Percentiles rank a stretch among this genome's conserved stretches.
Evolutionary conservation across 2,797 vertebrate genomes (phyloP).

Genomic region (Dallia pectoralis): DNA sequence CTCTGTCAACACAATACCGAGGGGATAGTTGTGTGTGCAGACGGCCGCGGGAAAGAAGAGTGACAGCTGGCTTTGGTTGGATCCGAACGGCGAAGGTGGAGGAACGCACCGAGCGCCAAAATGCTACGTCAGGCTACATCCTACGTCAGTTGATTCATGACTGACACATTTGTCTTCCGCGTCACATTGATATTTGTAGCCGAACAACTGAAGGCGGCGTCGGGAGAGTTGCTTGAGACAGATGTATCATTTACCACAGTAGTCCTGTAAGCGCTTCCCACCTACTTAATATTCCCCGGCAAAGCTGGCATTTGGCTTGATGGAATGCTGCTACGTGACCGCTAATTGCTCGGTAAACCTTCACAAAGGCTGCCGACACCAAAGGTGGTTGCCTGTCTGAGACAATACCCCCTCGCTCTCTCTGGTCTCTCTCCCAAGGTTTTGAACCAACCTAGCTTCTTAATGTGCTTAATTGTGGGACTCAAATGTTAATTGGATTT

Average conservation of each 20-base stretch:
- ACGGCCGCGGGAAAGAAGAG: conserved; percentile 12
- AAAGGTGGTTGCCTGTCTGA: conserved; percentile 51
- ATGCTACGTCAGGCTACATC: conserved; percentile 14
- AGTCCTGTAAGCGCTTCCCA: conserved; percentile 14
- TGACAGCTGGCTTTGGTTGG: conserved; percentile 13
- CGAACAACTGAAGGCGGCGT: neutral
- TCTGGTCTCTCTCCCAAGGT: conserved; percentile 12
- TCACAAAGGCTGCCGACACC: conserved; percentile 38
- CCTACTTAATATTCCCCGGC: conserved; percentile 60
- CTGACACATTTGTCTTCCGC: neutral
- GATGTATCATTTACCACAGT: neutral
- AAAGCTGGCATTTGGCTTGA: conserved; percentile 66
- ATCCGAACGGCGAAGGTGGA: conserved; percentile 32
- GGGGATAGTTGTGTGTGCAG: conserved; percentile 1
- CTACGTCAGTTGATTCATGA: too few relatives aligned
- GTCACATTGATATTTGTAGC: neutral
- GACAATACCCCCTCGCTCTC: conserved; percentile 19
- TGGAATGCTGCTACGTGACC: conserved; percentile 53
- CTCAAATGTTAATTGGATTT: conserved; percentile 77
- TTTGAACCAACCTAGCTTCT: conserved; percentile 53
- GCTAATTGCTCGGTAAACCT: conserved; percentile 69
- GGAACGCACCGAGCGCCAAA: conserved; percentile 8
- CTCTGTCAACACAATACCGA: conserved; percentile 26
- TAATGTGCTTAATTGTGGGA: conserved; percentile 71
- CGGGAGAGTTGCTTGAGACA: neutral